Evolutionary conservation across 2,888 invertebrate genomes (phyloP).

Genomic region (Lepidochitona cinerea): DNA sequence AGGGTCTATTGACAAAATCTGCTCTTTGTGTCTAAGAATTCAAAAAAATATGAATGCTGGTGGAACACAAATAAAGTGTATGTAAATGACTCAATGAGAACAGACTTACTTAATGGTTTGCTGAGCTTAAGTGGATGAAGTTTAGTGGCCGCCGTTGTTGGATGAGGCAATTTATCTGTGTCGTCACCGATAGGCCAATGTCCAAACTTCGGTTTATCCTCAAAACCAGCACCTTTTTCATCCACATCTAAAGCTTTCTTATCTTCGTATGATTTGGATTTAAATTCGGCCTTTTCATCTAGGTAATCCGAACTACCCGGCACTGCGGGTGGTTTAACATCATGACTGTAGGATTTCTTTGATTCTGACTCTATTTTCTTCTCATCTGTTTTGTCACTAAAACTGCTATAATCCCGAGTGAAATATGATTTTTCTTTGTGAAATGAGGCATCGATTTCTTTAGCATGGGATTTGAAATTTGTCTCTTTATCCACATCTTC

Average conservation of each 20-base stretch:
- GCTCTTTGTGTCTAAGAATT: too few relatives aligned
- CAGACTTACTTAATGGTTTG: neutral
- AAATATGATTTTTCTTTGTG: neutral
- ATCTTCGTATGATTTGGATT: neutral
- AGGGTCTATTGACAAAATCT: too few relatives aligned
- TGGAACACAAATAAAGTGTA: too few relatives aligned
- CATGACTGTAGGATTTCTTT: neutral
- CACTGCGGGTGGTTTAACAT: neutral
- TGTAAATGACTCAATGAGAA: too few relatives aligned
- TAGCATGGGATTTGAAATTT: neutral
- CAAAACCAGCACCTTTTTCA: neutral
- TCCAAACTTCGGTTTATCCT: neutral
- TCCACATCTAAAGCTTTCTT: neutral
- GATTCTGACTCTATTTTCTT: neutral
- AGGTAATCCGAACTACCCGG: too few relatives aligned
- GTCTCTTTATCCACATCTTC: neutral
- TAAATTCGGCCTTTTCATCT: neutral
- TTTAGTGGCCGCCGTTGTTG: neutral
- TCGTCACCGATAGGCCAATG: neutral
- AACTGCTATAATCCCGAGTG: neutral
- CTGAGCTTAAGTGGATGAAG: neutral
- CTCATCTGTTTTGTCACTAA: neutral
- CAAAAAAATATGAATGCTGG: too few relatives aligned
- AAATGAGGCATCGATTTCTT: neutral
- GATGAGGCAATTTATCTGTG: neutral